Evolutionary conservation across 2,888 invertebrate genomes (phyloP), one percentile per base, ranked within the genome.

Genomic region (Chesias legatella): DNA sequence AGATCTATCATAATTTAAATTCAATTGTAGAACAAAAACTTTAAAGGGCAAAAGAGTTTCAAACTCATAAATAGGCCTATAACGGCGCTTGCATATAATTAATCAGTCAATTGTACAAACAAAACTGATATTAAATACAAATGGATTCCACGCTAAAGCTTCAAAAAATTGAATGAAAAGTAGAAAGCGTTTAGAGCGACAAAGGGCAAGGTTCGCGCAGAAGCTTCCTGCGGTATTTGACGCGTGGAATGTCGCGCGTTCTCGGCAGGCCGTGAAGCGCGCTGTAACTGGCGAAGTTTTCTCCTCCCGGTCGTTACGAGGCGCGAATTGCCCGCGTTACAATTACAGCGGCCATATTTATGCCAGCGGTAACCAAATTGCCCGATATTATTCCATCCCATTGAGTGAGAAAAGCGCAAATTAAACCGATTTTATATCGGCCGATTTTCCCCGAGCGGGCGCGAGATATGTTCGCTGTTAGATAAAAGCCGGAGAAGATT

Each of bases 371-470:
- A 88, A 88, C 88, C 82, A 88, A 88, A 88, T 88, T 88, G 88
- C 88, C 82, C 82, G 84, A 86, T 86, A 88, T 88, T 88, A 88
- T 88, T 88, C 88, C 86, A 79, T 85, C 85, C 88, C 88, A 88
- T 88, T 88, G 88, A 88, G 88, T 88, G 84, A 83, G 88, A 88
- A 86, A 88, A 86, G 88, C 85, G 86, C 88, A 88, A 88, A 88
- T 88, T 88, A 88, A 88, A 88, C 84, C 86, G 86, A 88, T 86
- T 88, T 88, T 88, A 88, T 88, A 88, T 88, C 86, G 80, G 86
- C 86, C 79, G 86, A 86, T 88, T 88, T 81, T 83, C 86, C 75
- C 73, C 67, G 66, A 79, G 78, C 81, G 79, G 78, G 79, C 78
- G 80, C 82, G 79, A 84, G 86, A 85, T 86, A 84, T 82, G 83